phyloP scores from a whole-genome alignment of 2,888 invertebrate species.

The Prostheceraeus crozeri region DNA sequence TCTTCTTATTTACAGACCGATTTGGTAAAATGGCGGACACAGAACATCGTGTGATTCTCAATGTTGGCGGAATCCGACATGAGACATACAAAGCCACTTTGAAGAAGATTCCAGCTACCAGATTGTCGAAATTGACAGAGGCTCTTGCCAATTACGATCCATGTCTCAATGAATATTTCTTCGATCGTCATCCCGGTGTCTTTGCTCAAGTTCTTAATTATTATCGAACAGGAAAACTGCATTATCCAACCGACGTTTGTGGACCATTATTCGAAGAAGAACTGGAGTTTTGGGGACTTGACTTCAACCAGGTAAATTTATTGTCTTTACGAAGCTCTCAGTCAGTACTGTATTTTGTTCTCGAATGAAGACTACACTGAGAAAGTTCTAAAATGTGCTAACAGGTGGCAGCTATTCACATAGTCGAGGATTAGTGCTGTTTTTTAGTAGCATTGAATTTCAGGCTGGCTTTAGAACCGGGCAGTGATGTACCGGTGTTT shows the following conservation, averaged over 20 bases:
- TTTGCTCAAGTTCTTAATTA: conserved; percentile 91
- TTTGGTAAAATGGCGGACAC: no score
- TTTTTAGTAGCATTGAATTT: no score
- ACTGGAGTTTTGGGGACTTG: conserved; percentile 96
- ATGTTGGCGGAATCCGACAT: conserved; percentile 92
- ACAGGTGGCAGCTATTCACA: no score
- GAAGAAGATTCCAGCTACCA: conserved; percentile 92
- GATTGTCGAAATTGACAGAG: conserved; percentile 84
- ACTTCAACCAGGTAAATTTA: conserved; percentile 85
- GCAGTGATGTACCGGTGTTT: no score
- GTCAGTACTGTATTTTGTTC: no score
- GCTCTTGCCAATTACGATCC: conserved; percentile 98
- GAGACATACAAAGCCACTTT: conserved; percentile 67
- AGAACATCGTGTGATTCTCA: no score
- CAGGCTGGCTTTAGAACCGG: no score
- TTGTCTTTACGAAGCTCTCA: neutral
- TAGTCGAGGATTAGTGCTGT: no score
- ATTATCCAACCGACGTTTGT: conserved; percentile 97
- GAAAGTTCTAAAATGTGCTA: no score
- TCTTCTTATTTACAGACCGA: no score
- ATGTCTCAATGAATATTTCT: conserved; percentile 97
- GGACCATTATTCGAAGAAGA: conserved; percentile 98
- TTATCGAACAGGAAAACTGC: conserved; percentile 93
- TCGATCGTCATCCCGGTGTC: conserved; percentile 85
- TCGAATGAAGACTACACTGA: no score